Percentiles rank a stretch among this genome's conserved stretches.
Evolutionary conservation across 2,888 invertebrate genomes (phyloP).

Genomic region (Lobophora halterata): DNA sequence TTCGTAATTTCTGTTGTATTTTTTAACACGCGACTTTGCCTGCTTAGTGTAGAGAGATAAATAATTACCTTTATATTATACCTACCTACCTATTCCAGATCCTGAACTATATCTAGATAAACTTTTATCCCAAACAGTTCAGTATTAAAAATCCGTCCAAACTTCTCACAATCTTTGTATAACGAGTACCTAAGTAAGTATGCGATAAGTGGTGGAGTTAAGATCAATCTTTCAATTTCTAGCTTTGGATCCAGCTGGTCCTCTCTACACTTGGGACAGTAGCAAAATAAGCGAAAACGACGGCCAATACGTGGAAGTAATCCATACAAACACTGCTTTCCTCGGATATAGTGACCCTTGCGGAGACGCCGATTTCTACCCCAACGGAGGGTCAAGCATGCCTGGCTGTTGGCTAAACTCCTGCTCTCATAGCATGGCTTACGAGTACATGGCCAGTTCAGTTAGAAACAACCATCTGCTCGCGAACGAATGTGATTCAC

Average conservation of each 20-base stretch:
- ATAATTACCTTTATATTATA: too few relatives aligned
- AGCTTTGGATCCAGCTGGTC: conserved; percentile 70
- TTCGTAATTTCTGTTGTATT: too few relatives aligned
- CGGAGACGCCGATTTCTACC: conserved; percentile 63
- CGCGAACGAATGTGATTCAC: conserved; percentile 45
- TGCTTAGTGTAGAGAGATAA: too few relatives aligned
- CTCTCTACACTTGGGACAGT: conserved; percentile 48
- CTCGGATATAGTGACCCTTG: conserved; percentile 48
- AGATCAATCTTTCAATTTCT: too few relatives aligned
- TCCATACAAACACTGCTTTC: conserved; percentile 58
- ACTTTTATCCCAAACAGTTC: too few relatives aligned
- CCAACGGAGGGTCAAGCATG: conserved; percentile 56
- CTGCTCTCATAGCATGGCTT: conserved; percentile 57
- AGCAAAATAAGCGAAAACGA: conserved; percentile 47
- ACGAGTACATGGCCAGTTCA: conserved; percentile 54
- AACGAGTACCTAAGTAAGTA: too few relatives aligned
- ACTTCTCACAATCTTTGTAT: too few relatives aligned
- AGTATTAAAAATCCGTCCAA: too few relatives aligned
- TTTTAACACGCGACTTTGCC: too few relatives aligned
- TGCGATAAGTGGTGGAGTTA: too few relatives aligned
- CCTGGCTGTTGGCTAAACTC: conserved; percentile 53
- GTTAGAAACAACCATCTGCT: conserved; percentile 48
- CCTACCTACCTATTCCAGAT: too few relatives aligned
- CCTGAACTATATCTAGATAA: too few relatives aligned
- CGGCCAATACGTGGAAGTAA: conserved; percentile 62